These are phyloP conservation scores for Alouatta caraya DNA, from an alignment of 2,797 vertebrate genomes.

Conservation along the genomic window DNA sequence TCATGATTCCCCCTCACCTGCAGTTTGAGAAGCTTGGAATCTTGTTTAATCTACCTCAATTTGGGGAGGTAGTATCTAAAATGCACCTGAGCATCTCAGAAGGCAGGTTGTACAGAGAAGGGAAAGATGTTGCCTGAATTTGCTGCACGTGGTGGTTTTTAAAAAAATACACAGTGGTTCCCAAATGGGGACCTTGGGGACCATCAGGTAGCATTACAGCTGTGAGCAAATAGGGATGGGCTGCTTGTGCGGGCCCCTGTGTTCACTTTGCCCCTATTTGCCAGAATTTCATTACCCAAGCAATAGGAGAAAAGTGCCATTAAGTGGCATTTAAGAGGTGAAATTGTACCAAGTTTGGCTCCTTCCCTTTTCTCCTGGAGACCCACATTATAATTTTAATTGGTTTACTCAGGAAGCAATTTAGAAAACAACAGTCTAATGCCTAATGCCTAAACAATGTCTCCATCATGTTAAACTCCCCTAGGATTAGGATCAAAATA, in stretches of 20 bases:
- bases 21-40: not conserved
- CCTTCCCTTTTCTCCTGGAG: constrained; percentile 54
- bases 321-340: not conserved
- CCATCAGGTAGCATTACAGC: not conserved
- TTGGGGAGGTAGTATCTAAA: not conserved
- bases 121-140: not conserved
- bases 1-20: not conserved
- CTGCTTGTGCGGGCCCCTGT: not conserved
- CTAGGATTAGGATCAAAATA: not conserved
- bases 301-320: not conserved
- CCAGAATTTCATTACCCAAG: constrained; percentile 12
- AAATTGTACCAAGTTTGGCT: not conserved
- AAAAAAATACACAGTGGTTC: not conserved
- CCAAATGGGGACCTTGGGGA: not conserved
- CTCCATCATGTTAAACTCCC: not conserved
- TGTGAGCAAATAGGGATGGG: not conserved
- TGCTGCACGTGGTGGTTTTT: not conserved
- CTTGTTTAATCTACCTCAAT: not conserved
- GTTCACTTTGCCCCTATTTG: not conserved
- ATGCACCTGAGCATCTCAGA: not conserved
- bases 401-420: constrained; percentile 56
- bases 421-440: not conserved
- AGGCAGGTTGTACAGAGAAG: not conserved
- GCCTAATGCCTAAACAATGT: not conserved
- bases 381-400: constrained; percentile 50